A percentile compares a stretch with the other conserved stretches of the same genome.
phyloP scores from a whole-genome alignment of 1,140 invertebrate species.

The Colletes gigas region DNA sequence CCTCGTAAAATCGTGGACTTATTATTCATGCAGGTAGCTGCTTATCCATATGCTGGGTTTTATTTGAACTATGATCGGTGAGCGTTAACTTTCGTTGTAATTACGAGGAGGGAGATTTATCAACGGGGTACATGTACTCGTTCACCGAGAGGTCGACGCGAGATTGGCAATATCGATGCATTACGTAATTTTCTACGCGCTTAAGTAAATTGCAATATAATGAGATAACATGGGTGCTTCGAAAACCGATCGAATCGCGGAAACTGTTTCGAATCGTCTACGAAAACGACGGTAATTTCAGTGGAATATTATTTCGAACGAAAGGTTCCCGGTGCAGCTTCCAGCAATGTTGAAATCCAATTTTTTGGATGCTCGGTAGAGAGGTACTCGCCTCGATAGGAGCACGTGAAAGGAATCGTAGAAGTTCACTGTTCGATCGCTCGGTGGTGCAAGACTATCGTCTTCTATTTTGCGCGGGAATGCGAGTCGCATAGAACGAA shows the following conservation, averaged over 20 bases:
- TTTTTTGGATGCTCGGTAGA: too few species aligned
- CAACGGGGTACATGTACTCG: too few species aligned
- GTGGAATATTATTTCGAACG: too few species aligned
- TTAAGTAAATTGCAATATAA: background rate
- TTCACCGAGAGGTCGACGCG: background rate
- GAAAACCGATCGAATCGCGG: background rate
- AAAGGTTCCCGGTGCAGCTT: background rate
- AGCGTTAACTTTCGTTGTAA: background rate
- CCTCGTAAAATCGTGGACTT: background rate
- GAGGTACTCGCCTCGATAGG: background rate
- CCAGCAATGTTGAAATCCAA: too few species aligned
- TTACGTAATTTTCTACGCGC: background rate
- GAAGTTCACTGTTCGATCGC: background rate
- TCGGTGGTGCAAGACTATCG: background rate
- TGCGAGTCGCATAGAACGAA: constrained; percentile 34
- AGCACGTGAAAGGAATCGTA: background rate
- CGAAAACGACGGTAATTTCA: too few species aligned
- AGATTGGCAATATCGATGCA: background rate
- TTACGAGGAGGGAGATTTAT: background rate
- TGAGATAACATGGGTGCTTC: background rate
- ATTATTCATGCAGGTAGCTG: background rate
- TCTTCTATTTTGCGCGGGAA: constrained; percentile 11
- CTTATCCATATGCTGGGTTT: too few species aligned
- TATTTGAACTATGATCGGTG: background rate
- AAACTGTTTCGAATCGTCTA: too few species aligned